Evolutionary conservation across 2,888 invertebrate genomes (phyloP), one percentile per base, ranked within the genome.

Genomic region (Beris morrisii): DNA sequence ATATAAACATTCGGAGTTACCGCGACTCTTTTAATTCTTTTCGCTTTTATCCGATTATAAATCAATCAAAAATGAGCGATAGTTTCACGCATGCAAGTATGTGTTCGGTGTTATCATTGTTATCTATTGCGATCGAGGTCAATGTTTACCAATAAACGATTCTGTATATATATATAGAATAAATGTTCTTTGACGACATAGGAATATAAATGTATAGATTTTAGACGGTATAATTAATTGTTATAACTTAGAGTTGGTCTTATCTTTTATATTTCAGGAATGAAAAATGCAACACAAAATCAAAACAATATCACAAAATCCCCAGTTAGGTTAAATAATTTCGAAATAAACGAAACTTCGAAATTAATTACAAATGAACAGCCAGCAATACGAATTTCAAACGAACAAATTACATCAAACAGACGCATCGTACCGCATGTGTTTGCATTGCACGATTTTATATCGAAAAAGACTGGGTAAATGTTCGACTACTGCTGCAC

Each of bases 391-490:
- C 58, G 64, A 28, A 30, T 54, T 7, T 55, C 55, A 65, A 43
- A 61, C 5, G 61, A 67, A 57, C 67, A 68, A 59, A 67, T 58
- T 50, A 31, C 30, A 9, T 28, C 55, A 48, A 66, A 63, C 56
- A 31, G 59, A 30, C 58, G 64, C 3, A 59, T 66, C 55, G 67
- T 71, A 6, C 92, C 94, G n/a, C 92, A 93, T 82, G 95, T 92
- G 9, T 87, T 92, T 77, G 95, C 95, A 46, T 83, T 95, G 71
- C 92, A 93, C 78, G 93, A 94, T 79, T 96, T 91, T 78, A 84
- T 88, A 66, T 91, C 93, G 11, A 90, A 90, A 79, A 94, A 94
- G 79, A 85, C 88, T 53, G 92, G 90, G 93, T 93, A 82, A 79
- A 38, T 32, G 30, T 12, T 55, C 11, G 53, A 4, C 28, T 4